These are phyloP conservation scores for Gari tellinella DNA, from an alignment of 2,888 invertebrate genomes.

Conservation along the genomic window DNA sequence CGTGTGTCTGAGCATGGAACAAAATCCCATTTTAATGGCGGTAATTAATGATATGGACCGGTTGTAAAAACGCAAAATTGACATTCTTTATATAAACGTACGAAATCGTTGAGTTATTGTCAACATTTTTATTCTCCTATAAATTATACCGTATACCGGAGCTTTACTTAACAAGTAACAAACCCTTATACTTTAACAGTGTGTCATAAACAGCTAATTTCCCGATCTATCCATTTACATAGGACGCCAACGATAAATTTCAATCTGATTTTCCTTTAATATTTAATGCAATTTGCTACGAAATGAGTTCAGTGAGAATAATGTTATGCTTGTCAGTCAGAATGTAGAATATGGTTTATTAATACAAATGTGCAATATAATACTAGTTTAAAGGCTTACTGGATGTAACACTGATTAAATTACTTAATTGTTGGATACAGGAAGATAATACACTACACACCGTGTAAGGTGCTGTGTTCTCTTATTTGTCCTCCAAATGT, in stretches of 20 bases:
- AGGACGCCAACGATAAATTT: constrained; percentile 27
- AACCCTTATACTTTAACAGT: not conserved
- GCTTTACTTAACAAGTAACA: not conserved
- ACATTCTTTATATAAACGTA: constrained; percentile 36
- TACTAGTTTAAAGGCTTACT: no score
- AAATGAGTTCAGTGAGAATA: no score
- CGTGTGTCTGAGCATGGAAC: constrained; percentile 1
- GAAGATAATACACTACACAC: no score
- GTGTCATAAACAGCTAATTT: constrained; percentile 26
- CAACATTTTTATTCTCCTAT: constrained; percentile 41
- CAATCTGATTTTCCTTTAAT: constrained; percentile 33
- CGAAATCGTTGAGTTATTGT: constrained; percentile 43
- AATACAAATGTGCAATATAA: no score
- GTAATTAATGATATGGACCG: constrained; percentile 27
- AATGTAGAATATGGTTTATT: no score
- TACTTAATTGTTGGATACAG: no score
- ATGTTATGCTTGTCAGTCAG: no score
- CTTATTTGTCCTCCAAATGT: no score
- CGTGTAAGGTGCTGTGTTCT: no score
- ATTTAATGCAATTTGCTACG: not conserved
- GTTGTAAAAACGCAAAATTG: constrained; percentile 30
- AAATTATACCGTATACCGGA: constrained; percentile 55
- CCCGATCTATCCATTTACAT: constrained; percentile 28
- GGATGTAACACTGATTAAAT: no score
- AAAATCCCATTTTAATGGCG: constrained; percentile 16